phyloP scores from a whole-genome alignment of 2,888 invertebrate genomes.

The Epicampocera succincta region DNA sequence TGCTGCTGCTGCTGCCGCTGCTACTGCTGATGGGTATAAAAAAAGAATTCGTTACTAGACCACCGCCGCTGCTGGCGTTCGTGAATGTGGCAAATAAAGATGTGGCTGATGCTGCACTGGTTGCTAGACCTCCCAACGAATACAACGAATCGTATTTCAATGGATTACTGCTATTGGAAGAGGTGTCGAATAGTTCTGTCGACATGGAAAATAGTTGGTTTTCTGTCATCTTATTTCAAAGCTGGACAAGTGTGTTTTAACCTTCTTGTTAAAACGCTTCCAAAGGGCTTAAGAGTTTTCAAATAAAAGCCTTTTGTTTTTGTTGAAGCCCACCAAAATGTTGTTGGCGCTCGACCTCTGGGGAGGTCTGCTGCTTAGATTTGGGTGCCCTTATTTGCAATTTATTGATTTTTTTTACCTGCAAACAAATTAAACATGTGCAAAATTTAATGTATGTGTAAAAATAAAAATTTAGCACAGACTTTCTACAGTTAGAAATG shows the following conservation, averaged over 20 bases:
- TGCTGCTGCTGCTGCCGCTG: constrained; percentile 62
- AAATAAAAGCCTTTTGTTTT: constrained; percentile 29
- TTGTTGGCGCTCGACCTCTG: constrained; percentile 54
- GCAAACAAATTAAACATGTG: neutral
- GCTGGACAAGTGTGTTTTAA: constrained; percentile 40
- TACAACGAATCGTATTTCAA: constrained; percentile 79
- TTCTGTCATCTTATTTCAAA: constrained; percentile 77
- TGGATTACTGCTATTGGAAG: constrained; percentile 80
- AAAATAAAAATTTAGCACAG: too few species aligned
- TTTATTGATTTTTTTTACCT: constrained; percentile 6
- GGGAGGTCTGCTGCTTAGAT: constrained; percentile 43
- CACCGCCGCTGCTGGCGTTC: constrained; percentile 47
- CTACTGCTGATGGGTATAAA: constrained; percentile 36
- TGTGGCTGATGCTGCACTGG: constrained; percentile 61
- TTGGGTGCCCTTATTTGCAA: neutral
- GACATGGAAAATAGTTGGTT: constrained; percentile 81
- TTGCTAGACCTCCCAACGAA: constrained; percentile 72
- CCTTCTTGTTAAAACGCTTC: constrained; percentile 23
- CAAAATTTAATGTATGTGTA: too few species aligned
- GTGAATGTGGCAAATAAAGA: constrained; percentile 69
- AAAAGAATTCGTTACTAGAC: constrained; percentile 47
- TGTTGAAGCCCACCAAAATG: constrained; percentile 38
- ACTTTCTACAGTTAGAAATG: too few species aligned
- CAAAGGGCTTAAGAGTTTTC: constrained; percentile 51
- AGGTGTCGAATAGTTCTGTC: constrained; percentile 81